These are phyloP conservation scores for Chaetoderma sp. DNA, from an alignment of 2,888 invertebrate species.

Conservation along the genomic window DNA sequence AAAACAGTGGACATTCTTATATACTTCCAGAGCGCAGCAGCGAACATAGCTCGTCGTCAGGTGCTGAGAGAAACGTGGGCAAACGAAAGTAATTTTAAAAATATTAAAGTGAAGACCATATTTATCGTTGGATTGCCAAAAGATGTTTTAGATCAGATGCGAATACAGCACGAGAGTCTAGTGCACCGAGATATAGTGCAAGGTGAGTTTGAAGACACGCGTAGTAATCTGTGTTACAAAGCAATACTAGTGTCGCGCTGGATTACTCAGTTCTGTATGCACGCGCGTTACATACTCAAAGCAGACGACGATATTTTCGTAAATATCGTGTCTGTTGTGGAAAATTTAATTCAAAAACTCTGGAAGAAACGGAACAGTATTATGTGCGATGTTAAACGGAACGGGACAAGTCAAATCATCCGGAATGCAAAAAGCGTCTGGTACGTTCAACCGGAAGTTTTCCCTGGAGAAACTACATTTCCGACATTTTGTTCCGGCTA, in stretches of 20 bases:
- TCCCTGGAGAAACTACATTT: constrained; percentile 41
- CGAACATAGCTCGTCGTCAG: constrained; percentile 34
- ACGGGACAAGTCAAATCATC: constrained; percentile 41
- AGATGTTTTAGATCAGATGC: constrained; percentile 33
- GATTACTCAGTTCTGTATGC: constrained; percentile 36
- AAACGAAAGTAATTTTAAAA: constrained; percentile 22
- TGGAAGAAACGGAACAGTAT: constrained; percentile 33
- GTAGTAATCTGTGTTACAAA: constrained; percentile 42
- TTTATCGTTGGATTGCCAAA: constrained; percentile 42
- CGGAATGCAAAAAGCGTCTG: constrained; percentile 46
- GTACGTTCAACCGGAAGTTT: constrained; percentile 44
- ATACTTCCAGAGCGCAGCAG: constrained; percentile 43
- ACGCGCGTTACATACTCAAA: constrained; percentile 42
- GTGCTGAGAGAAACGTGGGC: constrained; percentile 45
- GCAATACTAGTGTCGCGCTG: constrained; percentile 39
- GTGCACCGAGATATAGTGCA: constrained; percentile 42
- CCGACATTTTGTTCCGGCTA: constrained; percentile 64
- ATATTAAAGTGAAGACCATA: constrained; percentile 30
- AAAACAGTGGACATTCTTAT: constrained; percentile 36
- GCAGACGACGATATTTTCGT: constrained; percentile 51
- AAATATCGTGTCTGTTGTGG: constrained; percentile 46
- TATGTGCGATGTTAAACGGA: constrained; percentile 43
- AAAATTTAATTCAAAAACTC: constrained; percentile 41
- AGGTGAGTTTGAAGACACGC: constrained; percentile 39
- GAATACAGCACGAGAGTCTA: constrained; percentile 42